Base-by-base conservation (phyloP, 2,797 vertebrate genomes). In the Alosa sapidissima region DNA sequence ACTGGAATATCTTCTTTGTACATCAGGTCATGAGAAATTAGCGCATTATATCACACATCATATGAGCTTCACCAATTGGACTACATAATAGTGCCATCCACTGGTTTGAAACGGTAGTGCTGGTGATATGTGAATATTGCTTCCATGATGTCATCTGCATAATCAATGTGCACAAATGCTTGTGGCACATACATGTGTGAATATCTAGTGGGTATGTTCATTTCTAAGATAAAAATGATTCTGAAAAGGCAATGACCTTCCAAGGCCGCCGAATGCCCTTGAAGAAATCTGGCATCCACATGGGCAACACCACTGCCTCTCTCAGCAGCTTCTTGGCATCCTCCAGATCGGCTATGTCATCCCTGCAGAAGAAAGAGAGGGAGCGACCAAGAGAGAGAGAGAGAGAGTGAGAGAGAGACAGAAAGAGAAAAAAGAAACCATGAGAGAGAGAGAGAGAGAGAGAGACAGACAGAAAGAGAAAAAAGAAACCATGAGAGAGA, bases 271-370 rank as follows among this genome's bases (percentile, higher is more conserved):
- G 95, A 84, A 99, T 99, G 83, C 98, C 98, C 93, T 98, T 99
- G 93, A 99, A 99, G 94, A 98, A 99, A 93, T 99, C 98, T 75
- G 98, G 98, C 97, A 99, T 99, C 98, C 98, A 99, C 98, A 99
- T 98, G 2, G 98, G 98, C 91, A 99, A 93, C 87, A 99, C 98
- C 13, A 99, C 98, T 14, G 98, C 98, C 93, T 99, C 98, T 88
- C 97, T 96, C 89, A 99, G 92, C 91, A 99, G 93, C 93, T 98
- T 98, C 95, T 99, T 99, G 55, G 98, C 98, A 89, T 99, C 98
- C 89, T 99, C 98, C 90, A 99, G 93, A 92, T 99, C 98, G 0
- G 98, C 98, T 81, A 99, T 99, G 91, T 99, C 98, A 75, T 97
- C 96, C 98, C 98, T 99, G 87, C 82, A 88, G 88, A 78, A 45